These are phyloP conservation scores for Epistrophella euchroma DNA, from an alignment of 2,888 invertebrate genomes.

Conservation along the genomic window DNA sequence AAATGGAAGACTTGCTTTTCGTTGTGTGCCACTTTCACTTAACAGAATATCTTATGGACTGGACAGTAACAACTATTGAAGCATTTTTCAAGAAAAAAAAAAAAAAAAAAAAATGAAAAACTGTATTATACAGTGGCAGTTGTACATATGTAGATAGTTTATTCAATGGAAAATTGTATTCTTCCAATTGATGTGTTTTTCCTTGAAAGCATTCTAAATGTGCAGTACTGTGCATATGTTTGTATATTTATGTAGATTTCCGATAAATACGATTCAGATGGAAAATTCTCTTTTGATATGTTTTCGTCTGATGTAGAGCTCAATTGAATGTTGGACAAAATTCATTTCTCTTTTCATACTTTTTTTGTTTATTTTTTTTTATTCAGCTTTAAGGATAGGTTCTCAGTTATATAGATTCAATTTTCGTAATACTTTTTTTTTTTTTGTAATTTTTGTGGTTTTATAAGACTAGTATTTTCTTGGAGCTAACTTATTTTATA, in stretches of 20 bases:
- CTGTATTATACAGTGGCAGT: no score
- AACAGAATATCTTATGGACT: constrained; percentile 4
- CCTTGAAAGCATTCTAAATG: constrained; percentile 23
- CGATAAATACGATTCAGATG: not conserved
- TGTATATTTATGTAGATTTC: not conserved
- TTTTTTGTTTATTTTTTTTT: not conserved
- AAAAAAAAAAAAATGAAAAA: not conserved
- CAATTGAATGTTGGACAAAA: constrained; percentile 9
- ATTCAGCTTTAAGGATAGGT: not conserved
- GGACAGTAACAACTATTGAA: constrained; percentile 11
- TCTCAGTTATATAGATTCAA: not conserved
- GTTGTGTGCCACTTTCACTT: constrained; percentile 10
- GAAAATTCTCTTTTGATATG: not conserved
- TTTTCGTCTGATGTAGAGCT: not conserved
- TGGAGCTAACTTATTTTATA: no score
- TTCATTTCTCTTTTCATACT: constrained; percentile 8
- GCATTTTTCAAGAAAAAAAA: not conserved
- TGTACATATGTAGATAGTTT: not conserved
- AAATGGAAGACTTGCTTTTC: not conserved
- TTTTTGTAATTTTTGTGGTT: not conserved
- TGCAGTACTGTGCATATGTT: not conserved
- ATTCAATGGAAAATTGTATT: constrained; percentile 1
- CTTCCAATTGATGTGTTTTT: constrained; percentile 12
- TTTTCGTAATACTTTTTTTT: not conserved
- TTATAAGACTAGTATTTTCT: no score